Evolutionary conservation across 1,140 invertebrate species (phyloP), one percentile per base, ranked within the genome.

Genomic region (Odontomachus brunneus): DNA sequence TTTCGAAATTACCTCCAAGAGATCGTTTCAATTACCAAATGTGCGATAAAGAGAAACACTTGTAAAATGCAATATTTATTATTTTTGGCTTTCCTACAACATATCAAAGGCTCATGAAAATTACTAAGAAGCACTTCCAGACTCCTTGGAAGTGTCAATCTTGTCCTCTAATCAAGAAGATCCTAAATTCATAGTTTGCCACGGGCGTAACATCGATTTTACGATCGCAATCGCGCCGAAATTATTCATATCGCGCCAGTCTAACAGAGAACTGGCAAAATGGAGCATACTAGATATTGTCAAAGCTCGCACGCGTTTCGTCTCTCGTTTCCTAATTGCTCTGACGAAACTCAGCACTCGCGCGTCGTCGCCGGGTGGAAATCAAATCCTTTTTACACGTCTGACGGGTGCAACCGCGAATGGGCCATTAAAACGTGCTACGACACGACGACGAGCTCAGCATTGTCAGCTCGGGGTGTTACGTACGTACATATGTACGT

Each of bases 401-500:
- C 65, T 73, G 80, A 67, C 62, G 49, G 24, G 26, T 71, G 49
- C 60, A 49, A 53, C 72, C 69, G 49, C 75, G 84, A 87, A 87
- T 86, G 82, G 59, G 73, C 80, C 84, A 90, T 90, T 91, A 90
- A 88, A 89, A 89, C 80, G 66, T 84, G 84, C 85, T 90, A 85
- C 78, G 67, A 63, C 82, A 63, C 82, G 71, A 78, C 65, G 83
- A 86, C 82, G 87, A 91, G 74, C 73, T 85, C 84, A 84, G 75
- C 80, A 76, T 66, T 63, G 74, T 75, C 63, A 87, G 81, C 78
- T 71, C 49, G 19, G 57, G 71, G 84, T 88, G 84, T 84, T 85
- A 84, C 81, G 55, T 76, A 76, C 24, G 19, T 74, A 48, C 65
- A 53, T 84, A 88, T 49, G 53, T 19, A 74, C 26, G 60, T 82